Evolutionary conservation across 2,797 vertebrate genomes (phyloP).

Genomic region (Urosaurus nigricauda): DNA sequence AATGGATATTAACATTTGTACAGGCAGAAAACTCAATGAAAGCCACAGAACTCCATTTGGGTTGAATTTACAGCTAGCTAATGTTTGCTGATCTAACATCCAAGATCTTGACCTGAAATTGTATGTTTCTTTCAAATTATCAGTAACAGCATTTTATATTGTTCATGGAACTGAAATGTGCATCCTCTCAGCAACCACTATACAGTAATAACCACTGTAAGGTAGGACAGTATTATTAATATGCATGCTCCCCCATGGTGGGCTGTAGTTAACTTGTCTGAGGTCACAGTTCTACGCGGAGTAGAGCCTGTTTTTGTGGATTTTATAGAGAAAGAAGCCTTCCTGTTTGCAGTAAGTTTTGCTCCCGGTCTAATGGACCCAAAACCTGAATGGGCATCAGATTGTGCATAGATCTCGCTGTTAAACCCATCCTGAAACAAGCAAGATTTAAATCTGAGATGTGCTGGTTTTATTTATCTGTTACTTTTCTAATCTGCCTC

Average conservation of each 20-base stretch:
- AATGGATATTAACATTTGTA: not conserved
- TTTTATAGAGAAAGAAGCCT: not conserved
- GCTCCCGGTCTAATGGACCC: not conserved
- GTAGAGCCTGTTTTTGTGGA: not conserved
- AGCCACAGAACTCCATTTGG: not conserved
- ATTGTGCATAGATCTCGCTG: too few relatives aligned
- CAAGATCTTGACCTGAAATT: not conserved
- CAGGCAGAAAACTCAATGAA: not conserved
- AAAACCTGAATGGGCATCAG: too few relatives aligned
- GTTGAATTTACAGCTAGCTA: not conserved
- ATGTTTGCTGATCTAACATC: not conserved
- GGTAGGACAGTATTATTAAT: not conserved
- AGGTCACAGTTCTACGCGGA: not conserved
- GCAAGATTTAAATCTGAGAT: not conserved
- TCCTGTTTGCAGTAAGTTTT: not conserved
- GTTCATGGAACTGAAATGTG: too few relatives aligned
- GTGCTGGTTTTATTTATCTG: not conserved
- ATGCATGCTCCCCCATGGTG: not conserved
- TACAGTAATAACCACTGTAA: not conserved
- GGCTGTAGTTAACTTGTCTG: not conserved
- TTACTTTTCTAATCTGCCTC: not conserved
- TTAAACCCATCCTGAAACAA: not conserved
- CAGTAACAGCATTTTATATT: not conserved
- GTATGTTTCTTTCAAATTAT: not conserved
- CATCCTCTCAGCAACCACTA: not conserved